Evolutionary conservation across 2,797 vertebrate species (phyloP), one percentile per base, ranked within the genome.

Genomic region (Fistularia tabacaria): DNA sequence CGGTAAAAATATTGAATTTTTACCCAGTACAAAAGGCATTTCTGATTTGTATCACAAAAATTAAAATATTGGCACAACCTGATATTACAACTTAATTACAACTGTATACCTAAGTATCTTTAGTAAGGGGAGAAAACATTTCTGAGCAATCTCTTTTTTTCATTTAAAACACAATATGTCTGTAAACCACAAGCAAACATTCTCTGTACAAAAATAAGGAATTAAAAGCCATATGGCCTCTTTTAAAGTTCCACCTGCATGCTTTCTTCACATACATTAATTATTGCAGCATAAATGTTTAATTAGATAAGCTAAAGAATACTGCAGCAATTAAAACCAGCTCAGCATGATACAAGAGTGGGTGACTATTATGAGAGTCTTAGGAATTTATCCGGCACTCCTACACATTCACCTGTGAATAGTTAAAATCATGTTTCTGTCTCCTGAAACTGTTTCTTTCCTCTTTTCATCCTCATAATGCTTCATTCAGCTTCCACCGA

Each of bases 271-370:
- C 37, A 76, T 72, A 43, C 49, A 79, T 73, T 68, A 57, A 59
- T 77, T 67, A 80, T 70, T 50, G 54, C 57, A 46, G 49, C 60
- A 71, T 73, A 36, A 46, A 62, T 56, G 50, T 66, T 77, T 78
- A 77, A 85, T 83, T 56, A 72, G 58, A 69, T 69, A 61, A 69
- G 69, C 73, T 56, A 67, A 72, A 56, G 64, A 77, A 50, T 64
- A 64, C 39, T 42, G 63, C 1, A 39, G 54, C 70, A 71, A 82
- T 77, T 83, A 83, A 79, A 74, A 51, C 14, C 63, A 11, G 55
- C 61, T 76, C 54, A 59, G 69, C 59, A 58, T 64, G 67, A 62
- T 66, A 40, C 46, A 46, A 44, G 56, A 81, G 68, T 66, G 56
- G 51, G 66, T 69, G 61, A 66, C 50, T 25, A 48, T 42, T 42